Conservation (phyloP, 2,113 vertebrate genomes). For the Sceloporus tristichus region DNA sequence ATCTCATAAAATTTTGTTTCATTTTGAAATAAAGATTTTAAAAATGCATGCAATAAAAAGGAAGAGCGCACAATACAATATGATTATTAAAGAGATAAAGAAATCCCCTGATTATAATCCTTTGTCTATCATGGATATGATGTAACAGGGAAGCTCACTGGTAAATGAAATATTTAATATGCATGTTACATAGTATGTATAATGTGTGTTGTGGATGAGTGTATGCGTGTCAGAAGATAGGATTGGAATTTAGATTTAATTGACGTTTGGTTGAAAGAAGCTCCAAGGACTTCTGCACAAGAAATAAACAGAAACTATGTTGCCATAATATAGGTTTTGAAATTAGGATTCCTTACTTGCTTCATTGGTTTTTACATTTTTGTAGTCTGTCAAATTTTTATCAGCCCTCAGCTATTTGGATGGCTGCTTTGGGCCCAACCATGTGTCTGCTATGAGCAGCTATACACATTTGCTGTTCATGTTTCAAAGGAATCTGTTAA, state of each 20-base stretch:
- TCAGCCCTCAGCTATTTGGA: not conserved
- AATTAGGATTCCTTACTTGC: not conserved
- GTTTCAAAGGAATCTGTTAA: not conserved
- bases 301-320: not conserved
- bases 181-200: not conserved
- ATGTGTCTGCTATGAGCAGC: not conserved
- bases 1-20: not conserved
- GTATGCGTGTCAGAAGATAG: not conserved
- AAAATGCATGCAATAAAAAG: not conserved
- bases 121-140: not conserved
- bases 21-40: constrained; percentile 1
- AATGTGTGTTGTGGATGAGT: not conserved
- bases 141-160: not conserved
- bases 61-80: not conserved
- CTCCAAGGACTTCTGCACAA: not conserved
- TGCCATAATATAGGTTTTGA: not conserved
- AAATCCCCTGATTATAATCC: not conserved
- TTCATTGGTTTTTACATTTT: not conserved
- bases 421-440: too few relatives aligned
- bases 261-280: not conserved
- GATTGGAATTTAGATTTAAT: not conserved
- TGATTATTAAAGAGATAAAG: not conserved
- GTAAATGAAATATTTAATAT: not conserved
- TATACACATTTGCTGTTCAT: not conserved
- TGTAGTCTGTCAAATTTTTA: not conserved